Evolutionary conservation across 2,888 invertebrate species (phyloP), one percentile per base, ranked within the genome.

Genomic region (Leucophenga montana): DNA sequence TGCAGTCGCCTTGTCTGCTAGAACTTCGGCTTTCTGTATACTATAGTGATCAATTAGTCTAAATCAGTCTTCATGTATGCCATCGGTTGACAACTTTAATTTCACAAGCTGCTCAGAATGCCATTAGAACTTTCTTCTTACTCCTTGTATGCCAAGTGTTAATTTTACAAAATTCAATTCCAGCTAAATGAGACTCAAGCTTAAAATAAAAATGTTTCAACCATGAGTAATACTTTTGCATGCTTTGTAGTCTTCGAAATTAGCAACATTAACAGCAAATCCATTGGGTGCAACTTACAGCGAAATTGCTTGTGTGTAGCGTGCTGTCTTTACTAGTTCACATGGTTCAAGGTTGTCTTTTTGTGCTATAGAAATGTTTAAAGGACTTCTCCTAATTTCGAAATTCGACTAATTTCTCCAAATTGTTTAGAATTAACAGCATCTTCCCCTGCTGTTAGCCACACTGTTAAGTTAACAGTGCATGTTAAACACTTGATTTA

Each of bases 191-290:
- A 75, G 77, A 71, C 79, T 80, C 75, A 69, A 79, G 80, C 68
- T 66, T 20, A 71, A 79, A 79, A 82, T 81, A 73, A 78, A 80
- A 82, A 73, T 73, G 69, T 73, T 73, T 73, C 73, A 33, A 65
- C 44, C 4, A 57, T 18, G n/a, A n/a, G 46, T 18, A 61, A 16
- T 27, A 62, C 13, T 27, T 59, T 65, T 67, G 68, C 50, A 67
- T 67, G 67, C 44, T 66, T 73, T 76, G 75, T 76, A 82, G 77
- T 80, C 71, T 76, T 62, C 66, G 68, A 80, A 82, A 81, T 81
- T 79, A 81, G 82, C 82, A 82, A 74, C 79, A 80, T 82, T 81
- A 79, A 75, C 70, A 74, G 22, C 9, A 39, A 46, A 1, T 48
- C 62, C 62, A 11, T 20, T n/a, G 62, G 62, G 62, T 64, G 62